phyloP scores from a whole-genome alignment of 2,113 vertebrate species.

The Hippoglossus stenolepis region DNA sequence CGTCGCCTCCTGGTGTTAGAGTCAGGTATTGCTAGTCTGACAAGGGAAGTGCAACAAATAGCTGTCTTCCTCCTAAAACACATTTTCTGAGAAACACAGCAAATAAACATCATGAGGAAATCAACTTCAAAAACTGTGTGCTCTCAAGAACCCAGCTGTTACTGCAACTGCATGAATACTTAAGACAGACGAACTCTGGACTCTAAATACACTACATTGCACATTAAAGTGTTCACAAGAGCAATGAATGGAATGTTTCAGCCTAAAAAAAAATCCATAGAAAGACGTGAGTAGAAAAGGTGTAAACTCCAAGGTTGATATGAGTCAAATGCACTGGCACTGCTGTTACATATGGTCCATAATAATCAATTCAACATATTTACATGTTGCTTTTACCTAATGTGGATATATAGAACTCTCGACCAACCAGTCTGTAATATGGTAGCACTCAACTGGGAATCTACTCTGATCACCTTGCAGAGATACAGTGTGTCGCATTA shows the following conservation, averaged over 20 bases:
- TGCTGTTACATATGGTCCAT: slow-evolving; percentile 19
- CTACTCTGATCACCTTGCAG: slow-evolving; percentile 4
- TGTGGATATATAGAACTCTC: slow-evolving; percentile 13
- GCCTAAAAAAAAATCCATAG: slow-evolving; percentile 21
- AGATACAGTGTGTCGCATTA: slow-evolving; percentile 3
- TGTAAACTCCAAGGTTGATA: slow-evolving; percentile 39
- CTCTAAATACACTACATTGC: slow-evolving; percentile 48
- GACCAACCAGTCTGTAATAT: slow-evolving; percentile 6
- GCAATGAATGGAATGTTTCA: slow-evolving; percentile 67
- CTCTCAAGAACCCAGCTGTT: slow-evolving; percentile 24
- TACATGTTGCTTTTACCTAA: slow-evolving; percentile 27
- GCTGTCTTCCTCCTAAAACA: not conserved
- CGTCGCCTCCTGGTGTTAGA: slow-evolving; percentile 42
- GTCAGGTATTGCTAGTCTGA: slow-evolving; percentile 31
- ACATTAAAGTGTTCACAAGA: slow-evolving; percentile 48
- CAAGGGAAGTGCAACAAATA: slow-evolving; percentile 21
- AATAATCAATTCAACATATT: slow-evolving; percentile 26
- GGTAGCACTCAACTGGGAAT: not conserved
- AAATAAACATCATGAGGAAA: slow-evolving; percentile 36
- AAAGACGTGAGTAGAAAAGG: slow-evolving; percentile 10
- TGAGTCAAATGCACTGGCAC: slow-evolving; percentile 40
- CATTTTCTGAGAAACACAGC: not conserved
- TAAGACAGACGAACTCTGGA: slow-evolving; percentile 16
- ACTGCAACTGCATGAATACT: slow-evolving; percentile 48
- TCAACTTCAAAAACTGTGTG: slow-evolving; percentile 25